phyloP scores from a whole-genome alignment of 1,140 invertebrate genomes.

The Chionoecetes opilio region DNA sequence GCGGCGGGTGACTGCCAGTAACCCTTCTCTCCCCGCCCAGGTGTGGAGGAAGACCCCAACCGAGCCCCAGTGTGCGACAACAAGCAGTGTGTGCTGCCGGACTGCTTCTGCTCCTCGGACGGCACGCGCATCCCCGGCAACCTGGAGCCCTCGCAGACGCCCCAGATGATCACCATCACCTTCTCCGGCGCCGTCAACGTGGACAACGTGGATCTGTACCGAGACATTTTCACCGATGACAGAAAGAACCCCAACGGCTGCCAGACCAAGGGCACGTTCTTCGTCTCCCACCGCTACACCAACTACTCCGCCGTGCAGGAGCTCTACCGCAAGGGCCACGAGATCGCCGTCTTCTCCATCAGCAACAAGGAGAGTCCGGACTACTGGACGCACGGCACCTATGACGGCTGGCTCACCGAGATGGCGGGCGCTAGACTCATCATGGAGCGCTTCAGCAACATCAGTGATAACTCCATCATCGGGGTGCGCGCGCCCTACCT shows the following conservation, averaged over 20 bases:
- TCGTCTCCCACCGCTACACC: conserved; percentile 97
- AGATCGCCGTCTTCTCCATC: conserved; percentile 96
- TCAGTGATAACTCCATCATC: conserved; percentile 94
- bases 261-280: conserved; percentile 92
- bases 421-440: conserved; percentile 93
- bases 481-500: conserved; percentile 95
- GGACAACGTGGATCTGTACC: conserved; percentile 96
- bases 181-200: conserved; percentile 98
- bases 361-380: conserved; percentile 95
- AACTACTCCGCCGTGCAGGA: conserved; percentile 97
- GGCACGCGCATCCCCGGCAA: conserved; percentile 87
- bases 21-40: conserved; percentile 84
- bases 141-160: conserved; percentile 86
- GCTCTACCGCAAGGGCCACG: conserved; percentile 95
- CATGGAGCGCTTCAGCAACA: conserved; percentile 90
- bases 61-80: conserved; percentile 95
- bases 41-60: conserved; percentile 94
- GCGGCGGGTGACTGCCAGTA: not conserved
- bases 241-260: conserved; percentile 96
- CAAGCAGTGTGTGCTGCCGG: conserved; percentile 93
- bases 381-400: conserved; percentile 94
- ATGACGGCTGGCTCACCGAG: conserved; percentile 97
- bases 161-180: conserved; percentile 97
- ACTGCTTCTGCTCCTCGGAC: conserved; percentile 97
- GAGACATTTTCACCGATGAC: conserved; percentile 94